Base-by-base conservation (phyloP, 2,888 invertebrate species). In the Brenthis daphne region DNA sequence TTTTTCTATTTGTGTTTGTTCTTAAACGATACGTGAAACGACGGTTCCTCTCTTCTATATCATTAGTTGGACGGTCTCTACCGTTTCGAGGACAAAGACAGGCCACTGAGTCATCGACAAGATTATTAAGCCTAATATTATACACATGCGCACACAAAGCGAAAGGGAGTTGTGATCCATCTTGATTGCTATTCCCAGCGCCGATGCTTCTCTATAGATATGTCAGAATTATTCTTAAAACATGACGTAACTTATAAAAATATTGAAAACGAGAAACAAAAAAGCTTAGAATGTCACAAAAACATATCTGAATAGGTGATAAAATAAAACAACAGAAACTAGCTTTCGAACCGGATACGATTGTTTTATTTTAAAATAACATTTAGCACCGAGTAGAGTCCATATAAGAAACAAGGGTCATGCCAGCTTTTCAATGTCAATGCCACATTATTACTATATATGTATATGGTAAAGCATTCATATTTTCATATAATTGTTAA, bases 101-200 rank as follows among this genome's bases (percentile, higher is more conserved):
- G 55, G 65, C 71, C 56, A 67, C 61, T 89, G 90, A 89, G 77
- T 90, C 91, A 90, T 75, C 84, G 82, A 77, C 82, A 71, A 85
- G 81, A 87, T 85, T 86, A 85, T 84, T 84, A 83, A 80, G 78
- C 81, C 84, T 85, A 86, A 87, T 85, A 84, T 82, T 79, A 82
- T 76, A 82, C 84, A 80, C 75, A 76, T 77, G 77, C 75, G 76
- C 75, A 72, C 74, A 76, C 77, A 76, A 76, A 76, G 75, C 75
- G 77, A 72, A 74, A 77, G 78, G 77, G 76, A 75, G 75, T 73
- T 72, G 72, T 68, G 72, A 75, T 73, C 74, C 72, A 64, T 74
- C 80, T 79, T 79, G 79, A 82, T 82, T 79, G 79, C 80, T 84
- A 83, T 85, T 82, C 79, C 77, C 78, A 81, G 80, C 80, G 75